These are phyloP conservation scores for Tonatia bakeri DNA, from an alignment of 2,113 vertebrate species.

Conservation along the genomic window DNA sequence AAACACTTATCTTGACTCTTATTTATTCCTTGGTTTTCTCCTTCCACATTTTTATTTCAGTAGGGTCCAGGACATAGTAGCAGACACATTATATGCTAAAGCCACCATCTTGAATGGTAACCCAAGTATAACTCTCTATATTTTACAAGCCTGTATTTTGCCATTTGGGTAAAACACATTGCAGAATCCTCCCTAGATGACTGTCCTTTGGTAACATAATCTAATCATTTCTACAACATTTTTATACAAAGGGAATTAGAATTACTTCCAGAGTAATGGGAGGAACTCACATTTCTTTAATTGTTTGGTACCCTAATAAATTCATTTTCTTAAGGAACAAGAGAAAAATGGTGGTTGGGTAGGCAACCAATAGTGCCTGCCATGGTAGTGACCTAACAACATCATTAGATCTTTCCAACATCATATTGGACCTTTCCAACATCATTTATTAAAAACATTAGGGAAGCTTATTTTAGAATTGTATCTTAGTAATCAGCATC, in stretches of 20 bases:
- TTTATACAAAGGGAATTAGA: background rate
- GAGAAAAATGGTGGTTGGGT: background rate
- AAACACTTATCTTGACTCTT: background rate
- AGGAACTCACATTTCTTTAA: background rate
- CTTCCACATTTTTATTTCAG: background rate
- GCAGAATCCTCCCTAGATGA: background rate
- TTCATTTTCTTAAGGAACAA: background rate
- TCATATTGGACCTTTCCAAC: background rate
- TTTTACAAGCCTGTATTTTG: background rate
- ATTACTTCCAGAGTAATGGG: background rate
- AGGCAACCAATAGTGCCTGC: background rate
- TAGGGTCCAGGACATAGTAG: background rate
- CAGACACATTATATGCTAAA: background rate
- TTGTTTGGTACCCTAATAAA: background rate
- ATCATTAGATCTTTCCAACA: background rate
- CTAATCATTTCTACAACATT: background rate
- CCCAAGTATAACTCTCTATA: background rate
- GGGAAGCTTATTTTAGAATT: background rate
- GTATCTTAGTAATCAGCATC: background rate
- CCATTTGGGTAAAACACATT: background rate
- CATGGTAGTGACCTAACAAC: background rate
- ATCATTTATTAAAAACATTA: background rate
- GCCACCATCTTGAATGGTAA: background rate
- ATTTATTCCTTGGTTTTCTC: background rate
- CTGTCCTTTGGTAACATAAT: background rate